Base-by-base conservation (phyloP, 2,113 vertebrate genomes). In the Cottus gobio region DNA sequence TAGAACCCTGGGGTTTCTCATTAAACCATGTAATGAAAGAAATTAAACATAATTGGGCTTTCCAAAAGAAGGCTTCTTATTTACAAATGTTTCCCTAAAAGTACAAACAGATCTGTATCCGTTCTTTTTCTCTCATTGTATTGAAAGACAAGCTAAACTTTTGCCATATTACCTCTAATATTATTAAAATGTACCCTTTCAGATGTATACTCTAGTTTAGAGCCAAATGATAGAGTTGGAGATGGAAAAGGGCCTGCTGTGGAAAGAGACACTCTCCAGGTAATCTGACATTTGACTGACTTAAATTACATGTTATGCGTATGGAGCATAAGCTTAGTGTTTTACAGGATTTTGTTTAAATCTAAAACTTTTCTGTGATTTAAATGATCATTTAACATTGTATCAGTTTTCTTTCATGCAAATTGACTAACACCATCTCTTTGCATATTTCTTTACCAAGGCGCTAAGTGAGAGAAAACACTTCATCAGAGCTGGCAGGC, bases 401-500 rank as follows among this genome's bases (percentile, higher is more conserved):
- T 76, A 70, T 69, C 18, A 26, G 18, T 68, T 5, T 34, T 56
- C 65, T 65, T 48, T 9, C 18, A 75, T 77, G 67, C 60, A 80
- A 84, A 74, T 81, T 10, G 60, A 56, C 76, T 44, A 36, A 79
- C 61, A 11, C 10, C 3, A 1, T 24, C 61, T 44, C n/a, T 82
- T 71, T 85, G 64, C 64, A 46, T 83, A 16, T 87, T 84, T 71
- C 63, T 65, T 70, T 64, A 69, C 82, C 65, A 24, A 95, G 95
- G 92, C 91, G 36, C 85, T 90, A 77, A 92, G 87, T 83, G 94
- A 95, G 82, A 94, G 93, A 60, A 95, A 95, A 66, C 94, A 92
- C 87, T 95, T 95, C 92, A 95, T 95, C 91, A 85, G 95, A 91
- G 89, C 92, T 78, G 94, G 93, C 77, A 92, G 94, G 79, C 94